phyloP scores from a whole-genome alignment of 1,140 invertebrate genomes.

The Armadillidium nasatum region DNA sequence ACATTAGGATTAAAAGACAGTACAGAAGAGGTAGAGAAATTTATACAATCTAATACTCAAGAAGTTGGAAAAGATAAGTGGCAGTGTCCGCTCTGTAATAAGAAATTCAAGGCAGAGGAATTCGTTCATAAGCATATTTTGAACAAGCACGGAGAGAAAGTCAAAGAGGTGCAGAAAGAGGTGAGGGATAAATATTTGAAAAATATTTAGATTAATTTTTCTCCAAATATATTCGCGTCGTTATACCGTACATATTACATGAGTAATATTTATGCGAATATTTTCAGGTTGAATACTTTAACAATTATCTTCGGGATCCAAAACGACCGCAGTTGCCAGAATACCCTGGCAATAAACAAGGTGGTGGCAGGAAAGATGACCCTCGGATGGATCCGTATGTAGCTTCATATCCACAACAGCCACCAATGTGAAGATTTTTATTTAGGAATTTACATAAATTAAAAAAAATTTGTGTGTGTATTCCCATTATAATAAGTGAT shows the following conservation, averaged over 20 bases:
- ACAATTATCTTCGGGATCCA: conserved; percentile 93
- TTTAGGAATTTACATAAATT: neutral
- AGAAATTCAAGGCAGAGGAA: conserved; percentile 99
- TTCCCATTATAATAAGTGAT: neutral
- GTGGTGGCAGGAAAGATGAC: conserved; percentile 41
- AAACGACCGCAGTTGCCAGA: conserved; percentile 91
- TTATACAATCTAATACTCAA: conserved; percentile 87
- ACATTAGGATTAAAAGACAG: conserved; percentile 56
- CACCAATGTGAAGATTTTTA: conserved; percentile 30
- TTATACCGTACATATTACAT: conserved; percentile 22
- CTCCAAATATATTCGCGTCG: conserved; percentile 35
- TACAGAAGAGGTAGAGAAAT: conserved; percentile 79
- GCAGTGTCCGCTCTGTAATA: conserved; percentile 95
- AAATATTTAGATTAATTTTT: no score
- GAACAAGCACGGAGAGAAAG: conserved; percentile 94
- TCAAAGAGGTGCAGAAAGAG: conserved; percentile 94
- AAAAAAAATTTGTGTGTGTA: conserved; percentile 4
- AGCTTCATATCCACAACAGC: conserved; percentile 38
- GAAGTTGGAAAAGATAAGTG: conserved; percentile 96
- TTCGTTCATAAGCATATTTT: conserved; percentile 92
- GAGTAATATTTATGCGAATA: neutral
- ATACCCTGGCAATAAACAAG: conserved; percentile 62
- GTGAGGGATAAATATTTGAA: no score
- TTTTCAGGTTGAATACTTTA: conserved; percentile 82
- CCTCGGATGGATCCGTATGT: conserved; percentile 37